Evolutionary conservation across 2,888 invertebrate species (phyloP).

Genomic region (Invenusta paracnida): DNA sequence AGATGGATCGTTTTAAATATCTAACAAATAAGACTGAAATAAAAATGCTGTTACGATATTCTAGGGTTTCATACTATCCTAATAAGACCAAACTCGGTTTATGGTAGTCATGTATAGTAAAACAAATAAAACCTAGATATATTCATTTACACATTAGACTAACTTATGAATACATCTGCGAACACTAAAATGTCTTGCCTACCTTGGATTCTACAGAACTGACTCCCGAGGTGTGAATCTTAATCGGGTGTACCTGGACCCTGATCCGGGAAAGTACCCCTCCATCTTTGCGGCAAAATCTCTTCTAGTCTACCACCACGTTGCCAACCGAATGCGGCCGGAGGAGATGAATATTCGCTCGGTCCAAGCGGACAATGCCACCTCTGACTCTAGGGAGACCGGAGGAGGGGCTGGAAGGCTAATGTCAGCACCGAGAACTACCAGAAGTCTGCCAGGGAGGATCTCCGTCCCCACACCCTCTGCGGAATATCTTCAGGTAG

Average conservation of each 20-base stretch:
- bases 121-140: too few relatives aligned
- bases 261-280: conserved; percentile 72
- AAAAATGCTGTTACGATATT: too few relatives aligned
- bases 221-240: conserved; percentile 81
- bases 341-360: not conserved
- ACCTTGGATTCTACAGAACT: too few relatives aligned
- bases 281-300: conserved; percentile 78
- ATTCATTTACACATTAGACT: too few relatives aligned
- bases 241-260: conserved; percentile 78
- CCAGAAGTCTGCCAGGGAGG: not conserved
- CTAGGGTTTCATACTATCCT: too few relatives aligned
- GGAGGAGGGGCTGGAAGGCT: not conserved
- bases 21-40: too few relatives aligned
- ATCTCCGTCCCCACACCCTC: not conserved
- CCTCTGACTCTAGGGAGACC: not conserved
- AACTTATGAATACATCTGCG: too few relatives aligned
- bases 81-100: too few relatives aligned
- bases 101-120: too few relatives aligned
- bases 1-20: too few relatives aligned
- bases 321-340: conserved; percentile 27
- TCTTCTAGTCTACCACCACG: conserved; percentile 63
- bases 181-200: too few relatives aligned
- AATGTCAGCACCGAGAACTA: not conserved
- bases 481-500: not conserved
- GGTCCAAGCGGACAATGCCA: not conserved